These are phyloP conservation scores for Cynodonichthys magdalenae DNA, from an alignment of 2,797 vertebrate genomes.

Conservation along the genomic window DNA sequence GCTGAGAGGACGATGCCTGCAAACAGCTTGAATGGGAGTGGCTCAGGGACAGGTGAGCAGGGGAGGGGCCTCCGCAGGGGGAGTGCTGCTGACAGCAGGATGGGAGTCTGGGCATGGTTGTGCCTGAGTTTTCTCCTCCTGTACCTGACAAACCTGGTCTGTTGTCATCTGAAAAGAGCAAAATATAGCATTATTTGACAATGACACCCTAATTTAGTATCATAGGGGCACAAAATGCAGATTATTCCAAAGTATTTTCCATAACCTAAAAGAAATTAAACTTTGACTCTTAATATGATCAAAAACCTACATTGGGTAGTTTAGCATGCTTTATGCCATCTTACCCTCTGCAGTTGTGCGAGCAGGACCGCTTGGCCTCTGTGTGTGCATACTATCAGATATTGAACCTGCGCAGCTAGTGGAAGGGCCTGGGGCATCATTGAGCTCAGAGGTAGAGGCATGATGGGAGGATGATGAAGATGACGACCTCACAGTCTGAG, in stretches of 20 bases:
- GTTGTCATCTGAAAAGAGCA: slow-evolving; percentile 81
- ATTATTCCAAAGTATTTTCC: slow-evolving; percentile 1
- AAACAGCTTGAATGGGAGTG: slow-evolving; percentile 92
- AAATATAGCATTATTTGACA: neutral
- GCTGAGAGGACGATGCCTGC: slow-evolving; percentile 86
- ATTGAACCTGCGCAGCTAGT: slow-evolving; percentile 85
- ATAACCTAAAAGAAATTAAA: neutral
- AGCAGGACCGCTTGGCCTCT: slow-evolving; percentile 80
- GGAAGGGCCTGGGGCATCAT: slow-evolving; percentile 86
- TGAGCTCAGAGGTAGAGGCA: slow-evolving; percentile 95
- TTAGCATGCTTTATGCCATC: slow-evolving; percentile 22
- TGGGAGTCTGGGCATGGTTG: slow-evolving; percentile 93
- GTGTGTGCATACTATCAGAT: slow-evolving; percentile 79
- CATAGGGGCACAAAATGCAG: no score
- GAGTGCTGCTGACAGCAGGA: slow-evolving; percentile 99
- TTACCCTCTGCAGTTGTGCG: slow-evolving; percentile 88
- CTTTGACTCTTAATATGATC: neutral
- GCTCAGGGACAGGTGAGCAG: slow-evolving; percentile 87
- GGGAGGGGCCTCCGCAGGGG: slow-evolving; percentile 90
- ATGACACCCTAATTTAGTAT: no score
- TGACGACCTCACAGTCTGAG: slow-evolving; percentile 86
- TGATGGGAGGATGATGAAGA: slow-evolving; percentile 88
- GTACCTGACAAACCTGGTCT: slow-evolving; percentile 84
- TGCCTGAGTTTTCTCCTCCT: slow-evolving; percentile 83
- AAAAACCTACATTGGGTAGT: slow-evolving; percentile 18